A percentile compares a stretch with the other conserved stretches of the same genome.
phyloP scores from a whole-genome alignment of 2,888 invertebrate genomes.

The Mayetiola destructor region DNA sequence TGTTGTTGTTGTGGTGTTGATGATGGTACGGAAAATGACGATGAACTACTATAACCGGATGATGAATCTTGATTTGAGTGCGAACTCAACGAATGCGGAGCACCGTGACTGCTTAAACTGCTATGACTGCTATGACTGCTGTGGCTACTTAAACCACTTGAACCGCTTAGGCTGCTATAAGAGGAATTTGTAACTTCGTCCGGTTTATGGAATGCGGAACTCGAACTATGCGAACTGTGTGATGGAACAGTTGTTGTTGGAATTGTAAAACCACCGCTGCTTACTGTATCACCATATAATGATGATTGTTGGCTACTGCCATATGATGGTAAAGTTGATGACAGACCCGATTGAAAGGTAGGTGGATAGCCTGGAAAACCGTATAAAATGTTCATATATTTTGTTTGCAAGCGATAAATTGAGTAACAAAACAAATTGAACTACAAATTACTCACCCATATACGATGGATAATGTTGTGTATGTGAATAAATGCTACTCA shows the following conservation, averaged over 20 bases:
- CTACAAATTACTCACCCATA: not conserved
- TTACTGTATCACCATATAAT: not conserved
- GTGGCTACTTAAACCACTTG: no score
- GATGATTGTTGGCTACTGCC: not conserved
- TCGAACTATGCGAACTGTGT: not conserved
- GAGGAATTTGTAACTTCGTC: not conserved
- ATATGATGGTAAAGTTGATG: not conserved
- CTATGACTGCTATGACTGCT: no score
- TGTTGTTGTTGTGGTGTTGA: conserved; percentile 4
- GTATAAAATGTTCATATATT: no score
- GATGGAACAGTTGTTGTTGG: not conserved
- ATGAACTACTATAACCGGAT: not conserved
- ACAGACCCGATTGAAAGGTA: not conserved
- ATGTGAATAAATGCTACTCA: not conserved
- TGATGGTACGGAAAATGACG: not conserved
- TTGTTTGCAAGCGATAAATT: not conserved
- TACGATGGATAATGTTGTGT: not conserved
- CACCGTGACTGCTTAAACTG: no score
- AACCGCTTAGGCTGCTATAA: no score
- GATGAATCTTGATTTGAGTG: not conserved
- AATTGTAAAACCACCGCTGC: not conserved
- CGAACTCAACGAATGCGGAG: no score
- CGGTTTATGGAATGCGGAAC: conserved; percentile 16
- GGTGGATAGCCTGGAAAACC: conserved; percentile 1
- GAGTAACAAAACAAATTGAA: not conserved